Conservation (phyloP, 2,113 vertebrate genomes). For the Chauna torquata region DNA sequence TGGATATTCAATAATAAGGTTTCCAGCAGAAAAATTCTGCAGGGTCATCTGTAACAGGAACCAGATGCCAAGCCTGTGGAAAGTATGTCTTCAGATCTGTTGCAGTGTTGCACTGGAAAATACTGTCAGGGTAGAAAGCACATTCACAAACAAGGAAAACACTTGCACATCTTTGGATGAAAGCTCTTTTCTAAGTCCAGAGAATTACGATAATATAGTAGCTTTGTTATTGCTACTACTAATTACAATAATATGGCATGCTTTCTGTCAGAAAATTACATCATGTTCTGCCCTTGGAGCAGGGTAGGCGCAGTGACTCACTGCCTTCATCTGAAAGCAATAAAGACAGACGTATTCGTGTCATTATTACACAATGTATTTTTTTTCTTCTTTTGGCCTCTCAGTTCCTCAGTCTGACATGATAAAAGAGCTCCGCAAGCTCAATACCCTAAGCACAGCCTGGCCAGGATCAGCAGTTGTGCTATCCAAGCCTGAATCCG, state of each 20-base stretch:
- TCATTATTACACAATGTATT: not conserved
- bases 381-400: not conserved
- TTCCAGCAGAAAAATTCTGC: not conserved
- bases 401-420: not conserved
- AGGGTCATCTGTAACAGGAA: not conserved
- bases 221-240: not conserved
- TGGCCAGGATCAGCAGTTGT: not conserved
- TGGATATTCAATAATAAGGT: not conserved
- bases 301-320: not conserved
- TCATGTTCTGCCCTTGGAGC: not conserved
- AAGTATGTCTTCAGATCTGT: not conserved
- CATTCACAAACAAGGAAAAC: not conserved
- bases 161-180: not conserved
- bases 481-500: not conserved
- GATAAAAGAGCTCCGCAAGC: not conserved
- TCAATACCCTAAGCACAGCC: not conserved
- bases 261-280: constrained; percentile 2
- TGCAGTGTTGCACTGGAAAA: not conserved
- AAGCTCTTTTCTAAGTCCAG: not conserved
- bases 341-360: not conserved
- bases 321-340: not conserved
- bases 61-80: not conserved
- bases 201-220: not conserved
- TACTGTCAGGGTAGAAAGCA: not conserved
- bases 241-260: not conserved